Conservation (phyloP, 2,797 vertebrate genomes). For the Psittacula echo region DNA sequence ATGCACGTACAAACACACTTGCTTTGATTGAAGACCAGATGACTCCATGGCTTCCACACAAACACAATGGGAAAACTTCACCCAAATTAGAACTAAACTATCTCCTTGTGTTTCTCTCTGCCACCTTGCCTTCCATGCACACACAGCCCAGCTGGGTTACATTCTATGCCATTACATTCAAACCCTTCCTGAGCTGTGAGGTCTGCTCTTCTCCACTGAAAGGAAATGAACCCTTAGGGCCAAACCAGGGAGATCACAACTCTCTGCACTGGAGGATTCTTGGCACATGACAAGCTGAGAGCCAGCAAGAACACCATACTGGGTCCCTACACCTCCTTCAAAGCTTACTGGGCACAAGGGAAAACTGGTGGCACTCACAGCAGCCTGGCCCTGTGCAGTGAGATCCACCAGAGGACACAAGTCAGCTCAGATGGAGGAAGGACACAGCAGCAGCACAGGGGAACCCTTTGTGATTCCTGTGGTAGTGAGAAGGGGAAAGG, state of each 20-base stretch:
- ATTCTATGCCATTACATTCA: background rate
- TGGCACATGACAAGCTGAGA: background rate
- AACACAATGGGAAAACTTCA: background rate
- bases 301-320: background rate
- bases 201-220: rapidly evolving
- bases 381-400: rapidly evolving
- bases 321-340: rapidly evolving
- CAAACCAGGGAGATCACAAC: background rate
- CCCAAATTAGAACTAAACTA: background rate
- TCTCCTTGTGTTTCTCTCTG: background rate
- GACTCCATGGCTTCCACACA: background rate
- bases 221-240: background rate
- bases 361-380: background rate
- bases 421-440: background rate
- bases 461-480: background rate
- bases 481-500: background rate
- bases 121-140: background rate
- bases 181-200: background rate
- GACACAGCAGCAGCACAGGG: background rate
- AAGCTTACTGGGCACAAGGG: background rate
- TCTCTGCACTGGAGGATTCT: background rate
- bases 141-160: background rate
- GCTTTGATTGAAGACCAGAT: background rate
- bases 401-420: background rate
- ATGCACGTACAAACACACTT: background rate